A percentile compares a stretch with the other conserved stretches of the same genome.
Conservation (phyloP, 2,113 vertebrate species). For the Rissa tridactyla region DNA sequence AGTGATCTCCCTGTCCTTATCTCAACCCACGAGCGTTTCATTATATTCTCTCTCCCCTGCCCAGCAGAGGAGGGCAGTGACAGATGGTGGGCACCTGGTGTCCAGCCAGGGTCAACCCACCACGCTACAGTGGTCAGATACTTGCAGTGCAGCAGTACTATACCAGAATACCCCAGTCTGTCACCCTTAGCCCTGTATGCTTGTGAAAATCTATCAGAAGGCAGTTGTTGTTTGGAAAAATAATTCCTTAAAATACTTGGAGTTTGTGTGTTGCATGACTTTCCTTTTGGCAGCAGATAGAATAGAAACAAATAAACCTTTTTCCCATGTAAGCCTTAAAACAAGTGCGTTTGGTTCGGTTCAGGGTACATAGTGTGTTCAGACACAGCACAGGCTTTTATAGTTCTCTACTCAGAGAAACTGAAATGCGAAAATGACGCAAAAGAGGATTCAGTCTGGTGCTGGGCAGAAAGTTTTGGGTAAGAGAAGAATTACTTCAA, state of each 20-base stretch:
- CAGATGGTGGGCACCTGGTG: background rate
- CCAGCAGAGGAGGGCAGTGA: background rate
- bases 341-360: fast-evolving
- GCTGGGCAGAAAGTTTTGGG: background rate
- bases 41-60: background rate
- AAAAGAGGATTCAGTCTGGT: background rate
- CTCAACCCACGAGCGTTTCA: background rate
- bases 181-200: background rate
- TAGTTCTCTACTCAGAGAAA: background rate
- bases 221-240: background rate
- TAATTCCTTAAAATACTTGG: background rate
- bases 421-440: background rate
- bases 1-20: background rate
- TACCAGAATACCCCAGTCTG: background rate
- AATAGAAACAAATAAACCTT: background rate
- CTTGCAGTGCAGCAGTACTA: background rate
- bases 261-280: background rate
- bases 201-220: background rate
- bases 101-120: background rate
- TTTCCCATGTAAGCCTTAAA: background rate
- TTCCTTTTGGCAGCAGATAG: background rate
- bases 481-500: background rate
- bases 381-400: background rate
- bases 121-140: background rate
- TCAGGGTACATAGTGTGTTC: background rate